These are phyloP conservation scores for Drosophila littoralis DNA, from an alignment of 1,140 invertebrate species.

Conservation along the genomic window DNA sequence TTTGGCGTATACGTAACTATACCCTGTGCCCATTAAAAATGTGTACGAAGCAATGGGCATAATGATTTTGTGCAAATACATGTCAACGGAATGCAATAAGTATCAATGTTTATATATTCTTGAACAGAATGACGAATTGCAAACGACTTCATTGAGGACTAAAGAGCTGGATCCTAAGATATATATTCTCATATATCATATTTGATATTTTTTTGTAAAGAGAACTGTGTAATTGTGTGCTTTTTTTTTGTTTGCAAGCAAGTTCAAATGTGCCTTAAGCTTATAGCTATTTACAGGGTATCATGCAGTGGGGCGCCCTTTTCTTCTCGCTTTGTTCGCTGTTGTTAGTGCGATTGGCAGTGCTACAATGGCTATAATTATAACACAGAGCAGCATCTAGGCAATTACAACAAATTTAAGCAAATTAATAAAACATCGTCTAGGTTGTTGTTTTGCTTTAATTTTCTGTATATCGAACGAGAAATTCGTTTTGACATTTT, in stretches of 20 bases:
- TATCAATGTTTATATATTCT: too few species aligned
- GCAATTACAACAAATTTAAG: conserved; percentile 59
- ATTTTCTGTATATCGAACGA: conserved; percentile 19
- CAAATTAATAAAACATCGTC: conserved; percentile 51
- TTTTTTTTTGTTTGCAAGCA: too few species aligned
- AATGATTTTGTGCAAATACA: not conserved
- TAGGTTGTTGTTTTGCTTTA: conserved; percentile 13
- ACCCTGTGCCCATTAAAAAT: conserved; percentile 21
- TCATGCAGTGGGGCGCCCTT: not conserved
- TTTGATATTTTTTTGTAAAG: too few species aligned
- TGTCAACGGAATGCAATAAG: too few species aligned
- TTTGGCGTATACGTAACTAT: conserved; percentile 28
- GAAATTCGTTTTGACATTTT: conserved; percentile 39
- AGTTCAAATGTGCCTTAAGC: too few species aligned
- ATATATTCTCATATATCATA: too few species aligned
- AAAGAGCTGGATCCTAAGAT: too few species aligned
- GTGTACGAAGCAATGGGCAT: not conserved
- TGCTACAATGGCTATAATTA: conserved; percentile 49
- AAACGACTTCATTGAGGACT: too few species aligned
- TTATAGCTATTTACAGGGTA: not conserved
- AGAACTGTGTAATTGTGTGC: too few species aligned
- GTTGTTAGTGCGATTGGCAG: conserved; percentile 3
- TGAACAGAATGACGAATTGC: too few species aligned
- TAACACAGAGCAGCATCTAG: conserved; percentile 34
- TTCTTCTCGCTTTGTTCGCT: not conserved